Evolutionary conservation across 2,113 vertebrate species (phyloP), one percentile per base, ranked within the genome.

Genomic region (Tauraco erythrolophus): DNA sequence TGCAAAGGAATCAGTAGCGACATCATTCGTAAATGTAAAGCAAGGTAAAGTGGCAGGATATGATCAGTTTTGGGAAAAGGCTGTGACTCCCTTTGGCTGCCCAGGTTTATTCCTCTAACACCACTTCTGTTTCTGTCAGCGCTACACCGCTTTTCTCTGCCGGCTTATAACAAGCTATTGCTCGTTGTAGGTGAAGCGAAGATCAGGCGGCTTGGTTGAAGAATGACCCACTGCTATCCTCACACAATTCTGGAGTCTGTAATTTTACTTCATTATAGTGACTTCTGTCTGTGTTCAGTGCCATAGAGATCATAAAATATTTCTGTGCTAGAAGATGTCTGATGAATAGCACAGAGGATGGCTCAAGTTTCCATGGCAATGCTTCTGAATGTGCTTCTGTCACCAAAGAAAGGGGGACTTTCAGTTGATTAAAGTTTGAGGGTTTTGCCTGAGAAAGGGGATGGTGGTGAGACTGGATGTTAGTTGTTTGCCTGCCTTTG

Each of bases 321-420:
- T 95, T 96, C 88, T 84, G 25, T 76, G 50, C 61, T 82, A 35
- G 35, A 88, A 84, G n/a, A 51, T 92, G 31, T 76, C 31, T 89
- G 80, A 82, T 95, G 78, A 94, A 81, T 85, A 91, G 61, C 74
- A 65, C 56, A 88, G 81, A 79, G 70, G 77, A 94, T 94, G 66
- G 79, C 86, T 95, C 6, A 19, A 76, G 95, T 97, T 96, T 92
- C 97, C 95, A 96, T 97, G 92, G 92, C 87, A 95, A 95, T 95
- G 54, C 72, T 92, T 89, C 61, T 95, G 84, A 94, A 94, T 94
- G 68, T 94, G 80, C 83, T 95, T 94, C 91, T 84, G 74, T 95
- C 77, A 79, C 72, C 74, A 74, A 85, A 91, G 96, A 94, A 92
- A 94, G 86, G 41, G 46, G 50, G 62, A 51, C 77, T 79, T 88